Evolutionary conservation across 1,140 invertebrate genomes (phyloP).

Genomic region (Hylaeus anthracinus): DNA sequence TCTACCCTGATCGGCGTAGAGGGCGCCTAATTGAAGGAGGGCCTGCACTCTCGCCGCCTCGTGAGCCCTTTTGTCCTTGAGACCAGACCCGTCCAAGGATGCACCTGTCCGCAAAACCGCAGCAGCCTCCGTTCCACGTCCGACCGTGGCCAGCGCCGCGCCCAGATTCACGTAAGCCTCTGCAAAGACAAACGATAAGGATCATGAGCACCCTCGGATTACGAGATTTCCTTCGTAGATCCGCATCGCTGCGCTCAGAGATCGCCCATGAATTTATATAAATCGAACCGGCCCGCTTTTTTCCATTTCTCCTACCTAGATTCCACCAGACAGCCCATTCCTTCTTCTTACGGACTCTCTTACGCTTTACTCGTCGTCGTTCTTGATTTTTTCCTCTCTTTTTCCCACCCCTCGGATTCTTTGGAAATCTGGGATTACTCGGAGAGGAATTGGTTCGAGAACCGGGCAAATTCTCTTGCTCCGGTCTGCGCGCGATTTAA

Average conservation of each 20-base stretch:
- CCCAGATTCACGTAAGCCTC: constrained; percentile 98
- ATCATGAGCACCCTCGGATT: constrained; percentile 40
- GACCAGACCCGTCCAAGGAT: constrained; percentile 90
- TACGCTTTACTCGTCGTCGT: no score
- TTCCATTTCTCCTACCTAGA: neutral
- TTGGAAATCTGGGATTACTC: no score
- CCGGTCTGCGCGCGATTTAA: no score
- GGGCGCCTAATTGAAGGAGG: constrained; percentile 93
- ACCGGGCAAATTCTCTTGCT: no score
- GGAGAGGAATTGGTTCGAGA: no score
- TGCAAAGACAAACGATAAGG: constrained; percentile 81
- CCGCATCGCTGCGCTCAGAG: neutral
- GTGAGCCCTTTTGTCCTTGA: constrained; percentile 94
- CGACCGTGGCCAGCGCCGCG: constrained; percentile 90
- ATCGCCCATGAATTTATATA: constrained; percentile 27
- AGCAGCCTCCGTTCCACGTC: constrained; percentile 91
- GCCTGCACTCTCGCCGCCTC: constrained; percentile 94
- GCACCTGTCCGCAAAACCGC: constrained; percentile 91
- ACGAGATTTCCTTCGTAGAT: neutral
- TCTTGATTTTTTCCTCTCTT: no score
- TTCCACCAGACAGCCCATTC: constrained; percentile 4
- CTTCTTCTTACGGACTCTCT: neutral
- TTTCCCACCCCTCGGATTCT: no score
- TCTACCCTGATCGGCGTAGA: constrained; percentile 93
- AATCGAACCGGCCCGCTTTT: constrained; percentile 10